Evolutionary conservation across 2,113 vertebrate genomes (phyloP).

Genomic region (Daubentonia madagascariensis): DNA sequence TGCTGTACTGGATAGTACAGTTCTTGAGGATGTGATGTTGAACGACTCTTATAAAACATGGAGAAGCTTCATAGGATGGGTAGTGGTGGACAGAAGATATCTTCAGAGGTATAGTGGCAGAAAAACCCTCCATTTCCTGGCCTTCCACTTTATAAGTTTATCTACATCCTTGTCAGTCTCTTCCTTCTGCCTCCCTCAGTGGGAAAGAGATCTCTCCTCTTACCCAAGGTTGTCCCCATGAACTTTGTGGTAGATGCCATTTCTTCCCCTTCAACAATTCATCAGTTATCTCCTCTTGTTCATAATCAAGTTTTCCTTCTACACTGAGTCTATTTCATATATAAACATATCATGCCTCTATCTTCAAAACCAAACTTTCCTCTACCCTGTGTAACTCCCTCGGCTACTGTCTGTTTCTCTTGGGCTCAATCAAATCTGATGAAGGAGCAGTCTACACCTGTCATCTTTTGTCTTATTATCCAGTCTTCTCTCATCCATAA

Average conservation of each 20-base stretch:
- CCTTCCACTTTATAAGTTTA: not conserved
- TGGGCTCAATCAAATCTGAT: not conserved
- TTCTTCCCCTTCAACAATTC: not conserved
- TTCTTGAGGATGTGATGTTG: no score
- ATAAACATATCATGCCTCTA: not conserved
- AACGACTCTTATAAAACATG: not conserved
- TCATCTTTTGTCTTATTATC: not conserved
- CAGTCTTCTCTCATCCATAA: not conserved
- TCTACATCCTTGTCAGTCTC: not conserved
- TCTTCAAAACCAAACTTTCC: not conserved
- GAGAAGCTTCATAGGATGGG: rapidly evolving
- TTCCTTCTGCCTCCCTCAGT: not conserved
- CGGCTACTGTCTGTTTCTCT: not conserved
- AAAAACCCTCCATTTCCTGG: not conserved
- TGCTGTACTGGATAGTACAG: rapidly evolving
- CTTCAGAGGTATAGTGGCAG: not conserved
- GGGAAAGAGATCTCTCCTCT: not conserved
- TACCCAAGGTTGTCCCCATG: not conserved
- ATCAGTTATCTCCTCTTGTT: not conserved
- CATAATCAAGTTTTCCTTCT: not conserved
- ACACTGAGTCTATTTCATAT: not conserved
- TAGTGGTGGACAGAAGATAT: rapidly evolving
- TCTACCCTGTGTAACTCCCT: not conserved
- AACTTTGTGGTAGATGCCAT: not conserved
- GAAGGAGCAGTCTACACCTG: not conserved